These are phyloP conservation scores for Pitta sordida DNA, from an alignment of 2,113 vertebrate genomes.

Conservation along the genomic window DNA sequence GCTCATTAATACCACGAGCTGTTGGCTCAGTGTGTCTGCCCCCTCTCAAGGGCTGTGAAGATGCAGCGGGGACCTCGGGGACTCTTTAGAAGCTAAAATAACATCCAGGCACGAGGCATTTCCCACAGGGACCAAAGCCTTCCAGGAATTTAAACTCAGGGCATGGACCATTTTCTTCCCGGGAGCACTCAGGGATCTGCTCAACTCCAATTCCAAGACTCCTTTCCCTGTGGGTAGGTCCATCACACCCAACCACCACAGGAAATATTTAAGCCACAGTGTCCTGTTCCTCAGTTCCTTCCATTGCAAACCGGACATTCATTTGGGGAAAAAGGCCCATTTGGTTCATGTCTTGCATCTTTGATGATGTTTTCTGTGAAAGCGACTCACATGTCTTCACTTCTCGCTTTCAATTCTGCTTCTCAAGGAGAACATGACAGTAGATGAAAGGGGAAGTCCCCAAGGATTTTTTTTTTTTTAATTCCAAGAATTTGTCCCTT, in stretches of 20 bases:
- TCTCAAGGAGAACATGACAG: background rate
- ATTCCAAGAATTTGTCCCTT: background rate
- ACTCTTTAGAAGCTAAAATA: background rate
- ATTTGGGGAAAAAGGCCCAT: rapidly evolving
- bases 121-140: background rate
- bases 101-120: background rate
- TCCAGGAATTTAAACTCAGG: background rate
- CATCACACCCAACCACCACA: background rate
- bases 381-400: background rate
- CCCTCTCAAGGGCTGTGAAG: background rate
- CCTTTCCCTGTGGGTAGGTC: background rate
- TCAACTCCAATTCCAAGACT: too few species aligned
- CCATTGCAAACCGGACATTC: background rate
- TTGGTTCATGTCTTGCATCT: background rate
- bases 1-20: rapidly evolving
- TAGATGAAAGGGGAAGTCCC: background rate
- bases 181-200: rapidly evolving
- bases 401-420: constrained; percentile 47
- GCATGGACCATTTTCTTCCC: background rate
- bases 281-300: background rate
- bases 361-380: background rate
- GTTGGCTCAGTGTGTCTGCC: background rate
- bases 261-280: background rate
- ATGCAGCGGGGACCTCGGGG: background rate
- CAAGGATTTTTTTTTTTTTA: background rate